Conservation (phyloP, 2,888 invertebrate genomes). For the Volucella inanis region DNA sequence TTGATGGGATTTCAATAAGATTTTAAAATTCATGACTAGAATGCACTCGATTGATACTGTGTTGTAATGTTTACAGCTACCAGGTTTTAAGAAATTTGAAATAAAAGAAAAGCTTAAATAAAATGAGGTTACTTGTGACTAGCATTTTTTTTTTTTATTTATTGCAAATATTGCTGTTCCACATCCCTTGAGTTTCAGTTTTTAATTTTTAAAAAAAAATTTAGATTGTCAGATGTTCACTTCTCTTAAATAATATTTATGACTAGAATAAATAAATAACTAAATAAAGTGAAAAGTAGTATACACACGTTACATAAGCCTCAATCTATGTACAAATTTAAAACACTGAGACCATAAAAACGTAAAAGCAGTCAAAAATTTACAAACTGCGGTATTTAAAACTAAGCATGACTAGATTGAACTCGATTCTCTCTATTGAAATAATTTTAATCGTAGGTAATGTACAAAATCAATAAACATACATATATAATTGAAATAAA, state of each 20-base stretch:
- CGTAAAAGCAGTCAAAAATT: neutral
- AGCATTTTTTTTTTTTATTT: neutral
- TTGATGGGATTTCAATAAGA: no score
- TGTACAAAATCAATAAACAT: slow-evolving; percentile 50
- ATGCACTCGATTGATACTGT: slow-evolving; percentile 50
- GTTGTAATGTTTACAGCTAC: neutral
- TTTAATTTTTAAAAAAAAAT: no score
- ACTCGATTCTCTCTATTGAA: slow-evolving; percentile 66
- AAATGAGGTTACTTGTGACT: slow-evolving; percentile 19
- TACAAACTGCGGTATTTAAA: slow-evolving; percentile 23
- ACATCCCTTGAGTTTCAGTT: no score
- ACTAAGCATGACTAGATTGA: slow-evolving; percentile 71
- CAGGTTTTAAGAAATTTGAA: slow-evolving; percentile 10
- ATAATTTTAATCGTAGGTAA: slow-evolving; percentile 36
- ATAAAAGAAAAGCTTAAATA: slow-evolving; percentile 19
- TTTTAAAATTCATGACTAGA: slow-evolving; percentile 55
- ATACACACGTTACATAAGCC: no score
- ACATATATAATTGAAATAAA: neutral
- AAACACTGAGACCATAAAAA: neutral
- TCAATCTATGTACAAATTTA: neutral
- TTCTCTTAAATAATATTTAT: neutral
- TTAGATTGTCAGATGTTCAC: neutral
- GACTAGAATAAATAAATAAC: slow-evolving; percentile 21
- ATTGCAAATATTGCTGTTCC: neutral
- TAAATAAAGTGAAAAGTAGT: neutral